Evolutionary conservation across 2,797 vertebrate species (phyloP).

Genomic region (Protosalanx chinensis): DNA sequence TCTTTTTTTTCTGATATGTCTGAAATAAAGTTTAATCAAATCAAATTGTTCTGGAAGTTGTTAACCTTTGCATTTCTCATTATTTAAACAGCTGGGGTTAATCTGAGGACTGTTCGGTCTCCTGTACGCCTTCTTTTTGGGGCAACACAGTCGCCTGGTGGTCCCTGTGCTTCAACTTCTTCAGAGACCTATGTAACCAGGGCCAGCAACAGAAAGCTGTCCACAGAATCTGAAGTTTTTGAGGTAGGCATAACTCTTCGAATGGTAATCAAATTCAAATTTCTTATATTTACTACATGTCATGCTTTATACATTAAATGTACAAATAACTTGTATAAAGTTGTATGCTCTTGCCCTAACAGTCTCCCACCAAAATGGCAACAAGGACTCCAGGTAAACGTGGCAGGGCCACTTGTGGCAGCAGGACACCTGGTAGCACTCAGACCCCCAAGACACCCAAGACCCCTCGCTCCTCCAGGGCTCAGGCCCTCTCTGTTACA

Average conservation of each 20-base stretch:
- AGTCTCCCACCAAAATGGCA: slow-evolving; percentile 75
- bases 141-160: slow-evolving; percentile 65
- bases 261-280: not conserved
- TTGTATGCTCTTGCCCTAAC: slow-evolving; percentile 24
- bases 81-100: slow-evolving; percentile 33
- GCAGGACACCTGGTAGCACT: slow-evolving; percentile 38
- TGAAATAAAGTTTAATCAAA: no score
- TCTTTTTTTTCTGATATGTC: no score
- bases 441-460: slow-evolving; percentile 35
- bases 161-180: slow-evolving; percentile 42
- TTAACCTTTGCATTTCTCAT: not conserved
- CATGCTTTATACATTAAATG: not conserved
- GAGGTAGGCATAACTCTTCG: slow-evolving; percentile 69
- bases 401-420: slow-evolving; percentile 30
- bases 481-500: slow-evolving; percentile 15
- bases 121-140: slow-evolving; percentile 90
- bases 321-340: not conserved
- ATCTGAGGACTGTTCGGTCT: slow-evolving; percentile 67
- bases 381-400: slow-evolving; percentile 63
- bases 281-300: not conserved
- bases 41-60: not conserved
- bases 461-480: slow-evolving; percentile 42
- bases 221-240: slow-evolving; percentile 62
- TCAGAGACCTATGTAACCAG: slow-evolving; percentile 44
- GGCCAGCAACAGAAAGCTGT: slow-evolving; percentile 57